Evolutionary conservation across 2,797 vertebrate species (phyloP).

Genomic region (Melanotaenia nigrans): DNA sequence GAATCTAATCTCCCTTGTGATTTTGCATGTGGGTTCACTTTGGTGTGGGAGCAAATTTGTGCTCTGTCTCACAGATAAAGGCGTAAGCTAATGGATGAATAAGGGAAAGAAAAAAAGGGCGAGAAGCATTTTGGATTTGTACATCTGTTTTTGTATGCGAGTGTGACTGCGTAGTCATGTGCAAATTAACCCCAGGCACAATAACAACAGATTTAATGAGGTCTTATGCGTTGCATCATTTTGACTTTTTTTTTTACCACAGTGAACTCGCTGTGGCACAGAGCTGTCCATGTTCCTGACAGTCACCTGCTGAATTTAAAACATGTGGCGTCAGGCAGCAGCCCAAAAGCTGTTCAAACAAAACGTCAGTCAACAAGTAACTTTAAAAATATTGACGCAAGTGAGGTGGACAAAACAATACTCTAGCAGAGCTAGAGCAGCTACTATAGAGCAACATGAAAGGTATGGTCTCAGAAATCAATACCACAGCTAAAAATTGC

Average conservation of each 20-base stretch:
- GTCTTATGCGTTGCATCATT: slow-evolving; percentile 42
- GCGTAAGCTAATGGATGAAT: neutral
- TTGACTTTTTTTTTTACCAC: slow-evolving; percentile 43
- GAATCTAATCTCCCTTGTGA: slow-evolving; percentile 46
- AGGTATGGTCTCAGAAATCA: neutral
- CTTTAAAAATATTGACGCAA: slow-evolving; percentile 18
- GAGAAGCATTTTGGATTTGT: slow-evolving; percentile 17
- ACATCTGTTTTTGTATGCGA: slow-evolving; percentile 21
- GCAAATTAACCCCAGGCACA: slow-evolving; percentile 45
- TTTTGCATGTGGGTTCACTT: slow-evolving; percentile 34
- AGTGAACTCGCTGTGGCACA: slow-evolving; percentile 43
- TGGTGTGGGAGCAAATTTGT: slow-evolving; percentile 24
- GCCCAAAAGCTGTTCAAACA: slow-evolving; percentile 47
- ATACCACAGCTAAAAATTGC: neutral
- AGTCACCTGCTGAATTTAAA: slow-evolving; percentile 71
- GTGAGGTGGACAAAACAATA: slow-evolving; percentile 18
- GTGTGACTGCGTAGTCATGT: slow-evolving; percentile 21
- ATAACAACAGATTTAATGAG: slow-evolving; percentile 62
- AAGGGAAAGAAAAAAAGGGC: neutral
- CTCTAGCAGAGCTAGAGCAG: neutral
- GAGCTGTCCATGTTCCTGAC: slow-evolving; percentile 66
- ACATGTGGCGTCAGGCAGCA: slow-evolving; percentile 38
- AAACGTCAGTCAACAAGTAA: slow-evolving; percentile 37
- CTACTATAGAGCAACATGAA: slow-evolving; percentile 2
- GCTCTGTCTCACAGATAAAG: slow-evolving; percentile 30